Percentiles rank a stretch among this genome's conserved stretches.
Conservation (phyloP, 1,140 invertebrate genomes). For the Drosophila parvula region DNA sequence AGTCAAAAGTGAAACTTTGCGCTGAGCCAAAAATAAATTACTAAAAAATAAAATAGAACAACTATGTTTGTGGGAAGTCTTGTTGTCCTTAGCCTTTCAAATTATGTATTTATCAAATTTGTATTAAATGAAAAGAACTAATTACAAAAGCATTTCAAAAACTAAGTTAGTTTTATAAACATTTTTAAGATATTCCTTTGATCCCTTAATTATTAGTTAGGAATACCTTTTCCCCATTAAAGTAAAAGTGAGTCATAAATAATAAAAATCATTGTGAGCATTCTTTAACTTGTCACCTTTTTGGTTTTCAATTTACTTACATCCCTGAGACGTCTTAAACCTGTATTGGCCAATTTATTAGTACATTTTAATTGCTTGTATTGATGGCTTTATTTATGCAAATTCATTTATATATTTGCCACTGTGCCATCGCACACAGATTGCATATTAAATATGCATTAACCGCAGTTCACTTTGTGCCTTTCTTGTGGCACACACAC, state of each 20-base stretch:
- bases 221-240: no score
- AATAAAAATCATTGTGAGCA: no score
- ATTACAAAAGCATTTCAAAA: neutral
- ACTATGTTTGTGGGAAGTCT: conserved; percentile 1
- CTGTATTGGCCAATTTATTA: conserved; percentile 6
- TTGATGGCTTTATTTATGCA: conserved; percentile 44
- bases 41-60: neutral
- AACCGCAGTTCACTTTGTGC: conserved; percentile 59
- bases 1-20: conserved; percentile 27
- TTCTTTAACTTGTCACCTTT: no score
- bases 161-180: no score
- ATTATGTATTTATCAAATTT: neutral
- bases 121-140: neutral
- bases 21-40: conserved; percentile 5
- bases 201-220: no score
- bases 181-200: no score
- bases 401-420: conserved; percentile 62
- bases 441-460: conserved; percentile 79
- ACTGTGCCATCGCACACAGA: conserved; percentile 41
- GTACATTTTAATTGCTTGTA: conserved; percentile 47
- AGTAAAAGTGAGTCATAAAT: no score
- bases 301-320: neutral
- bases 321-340: neutral
- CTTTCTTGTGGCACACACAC: conserved; percentile 8
- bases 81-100: neutral